A percentile compares a stretch with the other conserved stretches of the same genome.
These are phyloP conservation scores for Camponotus vicinus DNA, from an alignment of 1,140 invertebrate genomes.

Conservation along the genomic window DNA sequence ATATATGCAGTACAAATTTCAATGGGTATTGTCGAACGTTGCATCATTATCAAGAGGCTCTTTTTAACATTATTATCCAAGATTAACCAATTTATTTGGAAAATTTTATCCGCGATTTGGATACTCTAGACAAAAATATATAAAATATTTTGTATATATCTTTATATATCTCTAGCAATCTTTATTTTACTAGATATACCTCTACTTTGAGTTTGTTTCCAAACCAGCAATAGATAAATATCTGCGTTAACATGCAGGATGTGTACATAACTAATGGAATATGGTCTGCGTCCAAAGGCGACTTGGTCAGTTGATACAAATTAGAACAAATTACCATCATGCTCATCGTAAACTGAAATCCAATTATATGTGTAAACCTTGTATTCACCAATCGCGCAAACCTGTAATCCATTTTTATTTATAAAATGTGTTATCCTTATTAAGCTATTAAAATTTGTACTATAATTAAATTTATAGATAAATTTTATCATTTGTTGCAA, in stretches of 20 bases:
- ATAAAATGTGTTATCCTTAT: background rate
- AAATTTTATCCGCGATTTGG: conserved; percentile 46
- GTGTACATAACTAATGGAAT: conserved; percentile 52
- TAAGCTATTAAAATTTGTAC: background rate
- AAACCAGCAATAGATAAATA: conserved; percentile 87
- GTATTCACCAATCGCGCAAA: conserved; percentile 50
- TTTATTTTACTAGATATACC: conserved; percentile 7
- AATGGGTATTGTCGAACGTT: conserved; percentile 59
- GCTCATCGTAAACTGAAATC: conserved; percentile 59
- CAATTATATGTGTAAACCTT: conserved; percentile 57
- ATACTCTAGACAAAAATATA: conserved; percentile 56
- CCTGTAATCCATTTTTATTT: conserved; percentile 30
- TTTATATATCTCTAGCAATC: background rate
- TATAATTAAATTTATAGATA: background rate
- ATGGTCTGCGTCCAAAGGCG: conserved; percentile 80
- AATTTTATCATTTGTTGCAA: background rate
- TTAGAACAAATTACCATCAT: conserved; percentile 43
- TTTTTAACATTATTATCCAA: conserved; percentile 53
- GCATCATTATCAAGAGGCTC: conserved; percentile 66
- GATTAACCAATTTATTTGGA: conserved; percentile 68
- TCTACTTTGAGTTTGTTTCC: conserved; percentile 85
- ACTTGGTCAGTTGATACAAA: conserved; percentile 70
- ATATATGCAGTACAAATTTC: conserved; percentile 62
- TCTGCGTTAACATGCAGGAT: conserved; percentile 69
- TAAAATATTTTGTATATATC: background rate